Base-by-base conservation (phyloP, 2,888 invertebrate genomes). In the Agrotis segetum region DNA sequence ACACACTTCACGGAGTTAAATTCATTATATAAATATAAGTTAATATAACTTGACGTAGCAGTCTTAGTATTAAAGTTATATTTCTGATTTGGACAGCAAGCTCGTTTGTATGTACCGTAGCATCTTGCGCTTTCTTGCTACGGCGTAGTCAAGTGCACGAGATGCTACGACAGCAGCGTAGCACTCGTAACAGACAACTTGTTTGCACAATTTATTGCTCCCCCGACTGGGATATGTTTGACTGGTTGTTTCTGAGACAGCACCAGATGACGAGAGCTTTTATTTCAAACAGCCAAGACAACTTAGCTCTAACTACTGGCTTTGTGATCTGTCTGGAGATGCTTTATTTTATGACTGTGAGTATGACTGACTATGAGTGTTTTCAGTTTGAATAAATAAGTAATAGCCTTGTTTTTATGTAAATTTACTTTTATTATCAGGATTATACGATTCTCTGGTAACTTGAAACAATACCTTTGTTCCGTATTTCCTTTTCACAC, bases 151-250 rank as follows among this genome's bases (percentile, higher is more conserved):
- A 62, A 80, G 80, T 85, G 82, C 85, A 88, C 83, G 85, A 86
- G 82, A 83, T 78, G 84, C 85, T 82, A 82, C 85, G 72, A 77
- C 77, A 75, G 82, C 71, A 73, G 71, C 71, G 88, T 84, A 86
- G 79, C 84, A 80, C 82, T 85, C 81, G 82, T 81, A 85, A 85
- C 81, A 84, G 87, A 86, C 87, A 86, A 84, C 82, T 88, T 88
- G 86, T 88, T 87, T 86, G 87, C 81, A 85, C 81, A 89, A 88
- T 88, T 89, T 89, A 90, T 88, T 85, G 85, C 83, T 87, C 79
- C 79, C 85, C 69, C 76, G 77, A 87, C 80, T 84, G 82, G 77
- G 83, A 86, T 82, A 85, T 84, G 84, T 87, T 86, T 83, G 81
- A 82, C 84, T 86, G 80, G 79, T 82, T 82, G 77, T 80, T 79